Evolutionary conservation across 2,797 vertebrate genomes (phyloP).

Genomic region (Rhincodon typus): DNA sequence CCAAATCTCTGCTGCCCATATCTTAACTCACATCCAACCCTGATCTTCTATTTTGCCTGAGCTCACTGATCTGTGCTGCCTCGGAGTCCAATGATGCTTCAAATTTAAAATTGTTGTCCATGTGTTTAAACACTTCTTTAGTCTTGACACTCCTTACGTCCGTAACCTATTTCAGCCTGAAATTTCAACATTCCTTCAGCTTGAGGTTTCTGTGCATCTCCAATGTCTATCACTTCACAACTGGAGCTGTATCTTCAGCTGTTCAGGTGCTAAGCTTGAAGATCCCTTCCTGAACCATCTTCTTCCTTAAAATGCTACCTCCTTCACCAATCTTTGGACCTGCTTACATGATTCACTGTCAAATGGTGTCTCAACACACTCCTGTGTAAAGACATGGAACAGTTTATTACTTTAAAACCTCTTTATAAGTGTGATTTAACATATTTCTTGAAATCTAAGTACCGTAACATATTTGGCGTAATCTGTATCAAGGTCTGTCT

Average conservation of each 20-base stretch:
- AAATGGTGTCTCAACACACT: not conserved
- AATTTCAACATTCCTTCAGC: too few relatives aligned
- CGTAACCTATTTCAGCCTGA: too few relatives aligned
- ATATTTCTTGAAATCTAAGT: not conserved
- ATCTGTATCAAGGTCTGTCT: not conserved
- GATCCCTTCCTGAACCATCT: not conserved
- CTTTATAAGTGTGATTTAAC: not conserved
- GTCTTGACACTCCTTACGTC: too few relatives aligned
- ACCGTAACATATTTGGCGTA: not conserved
- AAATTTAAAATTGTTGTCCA: not conserved
- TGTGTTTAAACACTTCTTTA: not conserved
- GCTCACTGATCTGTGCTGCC: not conserved
- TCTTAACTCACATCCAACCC: not conserved
- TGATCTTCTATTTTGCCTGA: not conserved
- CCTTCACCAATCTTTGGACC: not conserved
- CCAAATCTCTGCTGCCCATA: not conserved
- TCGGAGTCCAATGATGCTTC: not conserved
- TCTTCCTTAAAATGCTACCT: not conserved
- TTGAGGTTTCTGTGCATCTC: too few relatives aligned
- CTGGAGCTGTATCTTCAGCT: not conserved
- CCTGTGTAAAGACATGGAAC: not conserved
- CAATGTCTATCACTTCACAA: not conserved
- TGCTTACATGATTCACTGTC: not conserved
- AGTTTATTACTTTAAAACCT: not conserved
- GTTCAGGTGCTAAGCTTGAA: not conserved